phyloP scores from a whole-genome alignment of 2,113 vertebrate genomes.

The Kryptolebias marmoratus region DNA sequence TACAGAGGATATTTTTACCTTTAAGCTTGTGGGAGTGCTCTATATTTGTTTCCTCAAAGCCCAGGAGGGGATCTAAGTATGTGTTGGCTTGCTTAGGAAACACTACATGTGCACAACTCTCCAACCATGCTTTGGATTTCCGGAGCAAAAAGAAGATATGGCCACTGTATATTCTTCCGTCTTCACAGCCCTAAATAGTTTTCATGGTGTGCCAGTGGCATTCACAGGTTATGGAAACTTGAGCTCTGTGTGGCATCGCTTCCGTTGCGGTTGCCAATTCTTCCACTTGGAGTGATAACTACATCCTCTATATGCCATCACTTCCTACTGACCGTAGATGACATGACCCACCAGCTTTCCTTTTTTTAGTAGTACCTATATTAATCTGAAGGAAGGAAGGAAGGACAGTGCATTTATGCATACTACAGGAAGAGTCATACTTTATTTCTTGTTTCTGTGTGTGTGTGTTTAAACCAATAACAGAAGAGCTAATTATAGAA shows the following conservation, averaged over 20 bases:
- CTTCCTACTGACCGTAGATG: slow-evolving; percentile 32
- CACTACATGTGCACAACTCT: slow-evolving; percentile 40
- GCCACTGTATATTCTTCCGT: slow-evolving; percentile 52
- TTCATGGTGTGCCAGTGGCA: slow-evolving; percentile 44
- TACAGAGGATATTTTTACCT: slow-evolving; percentile 43
- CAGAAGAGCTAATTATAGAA: background rate
- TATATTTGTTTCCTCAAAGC: slow-evolving; percentile 53
- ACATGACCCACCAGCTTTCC: slow-evolving; percentile 29
- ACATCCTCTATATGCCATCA: slow-evolving; percentile 44
- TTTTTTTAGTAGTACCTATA: slow-evolving; percentile 27
- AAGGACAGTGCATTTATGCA: slow-evolving; percentile 6
- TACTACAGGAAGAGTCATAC: background rate
- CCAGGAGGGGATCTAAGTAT: slow-evolving; percentile 48
- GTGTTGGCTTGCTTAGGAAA: slow-evolving; percentile 52
- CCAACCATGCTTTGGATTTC: slow-evolving; percentile 32
- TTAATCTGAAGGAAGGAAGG: background rate
- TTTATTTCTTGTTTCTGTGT: background rate
- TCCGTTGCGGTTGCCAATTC: slow-evolving; percentile 58
- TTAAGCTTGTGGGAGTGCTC: slow-evolving; percentile 29
- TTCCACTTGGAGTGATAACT: slow-evolving; percentile 31
- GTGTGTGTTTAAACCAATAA: background rate
- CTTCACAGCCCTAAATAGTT: slow-evolving; percentile 65
- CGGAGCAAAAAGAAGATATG: slow-evolving; percentile 24
- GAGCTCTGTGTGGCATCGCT: slow-evolving; percentile 48
- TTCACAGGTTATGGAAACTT: slow-evolving; percentile 59